Percentiles rank a stretch among this genome's conserved stretches.
Conservation (phyloP, 1,140 invertebrate species). For the Brachionus angularis region DNA sequence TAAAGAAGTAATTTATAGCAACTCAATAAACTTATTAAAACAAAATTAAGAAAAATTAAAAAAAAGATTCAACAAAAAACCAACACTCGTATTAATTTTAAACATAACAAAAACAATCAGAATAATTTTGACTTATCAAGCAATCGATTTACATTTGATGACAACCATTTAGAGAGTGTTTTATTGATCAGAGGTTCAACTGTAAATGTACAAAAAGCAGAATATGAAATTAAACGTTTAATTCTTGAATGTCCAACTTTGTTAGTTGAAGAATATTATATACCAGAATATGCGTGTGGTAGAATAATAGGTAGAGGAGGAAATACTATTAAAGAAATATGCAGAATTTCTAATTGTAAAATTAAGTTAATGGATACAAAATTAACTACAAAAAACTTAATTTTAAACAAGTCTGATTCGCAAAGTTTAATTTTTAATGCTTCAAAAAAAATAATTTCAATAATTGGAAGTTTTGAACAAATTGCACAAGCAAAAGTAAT, state of each 20-base stretch:
- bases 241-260: neutral
- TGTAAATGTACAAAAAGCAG: constrained; percentile 15
- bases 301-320: constrained; percentile 66
- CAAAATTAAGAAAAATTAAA: too few species aligned
- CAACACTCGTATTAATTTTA: constrained; percentile 33
- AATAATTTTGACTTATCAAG: neutral
- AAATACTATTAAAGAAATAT: constrained; percentile 62
- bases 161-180: neutral
- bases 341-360: neutral
- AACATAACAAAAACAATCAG: neutral
- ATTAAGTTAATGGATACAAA: neutral
- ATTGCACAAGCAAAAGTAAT: constrained; percentile 23
- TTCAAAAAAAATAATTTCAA: neutral
- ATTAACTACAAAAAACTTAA: neutral
- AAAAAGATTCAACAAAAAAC: constrained; percentile 33
- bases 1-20: constrained; percentile 49
- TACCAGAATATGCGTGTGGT: constrained; percentile 59
- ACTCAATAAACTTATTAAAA: too few species aligned
- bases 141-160: neutral
- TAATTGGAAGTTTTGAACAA: neutral
- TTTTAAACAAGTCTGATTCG: neutral
- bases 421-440: neutral
- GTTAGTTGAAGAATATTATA: constrained; percentile 45
- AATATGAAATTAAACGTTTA: constrained; percentile 27
- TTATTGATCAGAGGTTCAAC: constrained; percentile 28